Conservation (phyloP, 2,113 vertebrate genomes). For the Ictalurus punctatus region DNA sequence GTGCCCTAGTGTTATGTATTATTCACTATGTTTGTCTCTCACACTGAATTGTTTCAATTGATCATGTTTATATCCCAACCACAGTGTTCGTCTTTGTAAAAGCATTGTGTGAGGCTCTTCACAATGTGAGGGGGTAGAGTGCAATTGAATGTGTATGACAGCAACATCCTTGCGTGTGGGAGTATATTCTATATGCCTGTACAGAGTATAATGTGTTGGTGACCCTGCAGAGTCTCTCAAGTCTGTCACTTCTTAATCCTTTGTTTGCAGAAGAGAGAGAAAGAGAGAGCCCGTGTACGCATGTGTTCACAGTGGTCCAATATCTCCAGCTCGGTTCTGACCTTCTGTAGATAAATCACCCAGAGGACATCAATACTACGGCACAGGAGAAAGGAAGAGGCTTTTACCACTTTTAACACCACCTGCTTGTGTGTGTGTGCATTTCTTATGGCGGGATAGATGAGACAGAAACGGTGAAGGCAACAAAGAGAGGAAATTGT, state of each 20-base stretch:
- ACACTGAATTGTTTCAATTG: neutral
- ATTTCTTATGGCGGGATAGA: neutral
- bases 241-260: constrained; percentile 34
- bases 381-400: constrained; percentile 1
- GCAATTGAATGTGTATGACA: constrained; percentile 7
- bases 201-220: constrained; percentile 16
- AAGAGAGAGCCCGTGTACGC: neutral
- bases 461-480: neutral
- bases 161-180: neutral
- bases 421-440: neutral
- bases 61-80: neutral
- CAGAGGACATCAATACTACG: constrained; percentile 22
- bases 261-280: neutral
- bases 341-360: constrained; percentile 32
- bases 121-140: neutral
- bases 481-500: neutral
- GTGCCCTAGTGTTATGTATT: neutral
- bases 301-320: constrained; percentile 53
- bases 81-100: neutral
- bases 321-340: constrained; percentile 42
- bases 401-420: constrained; percentile 23
- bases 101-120: neutral
- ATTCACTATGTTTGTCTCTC: constrained; percentile 6
- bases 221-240: constrained; percentile 12
- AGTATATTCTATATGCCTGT: constrained; percentile 2